Conservation (phyloP, 2,888 invertebrate species). For the Drosophila mimetica region DNA sequence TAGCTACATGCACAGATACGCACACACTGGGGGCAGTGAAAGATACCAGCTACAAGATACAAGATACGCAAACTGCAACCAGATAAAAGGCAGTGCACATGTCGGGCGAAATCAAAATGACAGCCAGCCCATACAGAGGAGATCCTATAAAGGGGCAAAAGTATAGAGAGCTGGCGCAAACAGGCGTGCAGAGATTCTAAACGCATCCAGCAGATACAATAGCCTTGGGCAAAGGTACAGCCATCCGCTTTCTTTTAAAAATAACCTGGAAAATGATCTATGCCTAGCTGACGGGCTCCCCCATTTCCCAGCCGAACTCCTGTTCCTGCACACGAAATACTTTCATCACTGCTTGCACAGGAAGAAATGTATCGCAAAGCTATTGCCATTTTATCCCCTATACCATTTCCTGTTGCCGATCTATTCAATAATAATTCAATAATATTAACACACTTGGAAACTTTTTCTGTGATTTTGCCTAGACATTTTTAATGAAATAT, state of each 20-base stretch:
- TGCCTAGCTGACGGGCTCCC: conserved; percentile 51
- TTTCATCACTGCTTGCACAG: conserved; percentile 9
- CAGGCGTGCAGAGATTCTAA: conserved; percentile 41
- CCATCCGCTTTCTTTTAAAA: conserved; percentile 57
- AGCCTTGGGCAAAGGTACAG: conserved; percentile 16
- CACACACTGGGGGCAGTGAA: conserved; percentile 18
- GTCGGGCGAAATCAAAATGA: conserved; percentile 73
- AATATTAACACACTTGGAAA: too few species aligned
- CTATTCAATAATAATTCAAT: too few species aligned
- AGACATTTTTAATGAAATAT: too few species aligned
- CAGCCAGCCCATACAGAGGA: conserved; percentile 44
- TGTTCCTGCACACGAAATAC: conserved; percentile 47
- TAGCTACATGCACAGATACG: conserved; percentile 60
- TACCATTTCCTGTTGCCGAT: too few species aligned
- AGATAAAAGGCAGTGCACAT: conserved; percentile 69
- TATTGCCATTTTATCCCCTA: too few species aligned
- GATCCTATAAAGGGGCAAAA: conserved; percentile 14
- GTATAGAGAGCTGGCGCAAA: conserved; percentile 23
- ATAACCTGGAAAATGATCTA: conserved; percentile 68
- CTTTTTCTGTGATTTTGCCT: too few species aligned
- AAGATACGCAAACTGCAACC: conserved; percentile 46
- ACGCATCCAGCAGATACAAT: conserved; percentile 57
- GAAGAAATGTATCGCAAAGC: background rate
- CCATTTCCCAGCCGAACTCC: conserved; percentile 11
- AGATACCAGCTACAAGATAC: conserved; percentile 42